Percentiles rank a stretch among this genome's conserved stretches.
Conservation (phyloP, 2,888 invertebrate species). For the Syrphus vitripennis region DNA sequence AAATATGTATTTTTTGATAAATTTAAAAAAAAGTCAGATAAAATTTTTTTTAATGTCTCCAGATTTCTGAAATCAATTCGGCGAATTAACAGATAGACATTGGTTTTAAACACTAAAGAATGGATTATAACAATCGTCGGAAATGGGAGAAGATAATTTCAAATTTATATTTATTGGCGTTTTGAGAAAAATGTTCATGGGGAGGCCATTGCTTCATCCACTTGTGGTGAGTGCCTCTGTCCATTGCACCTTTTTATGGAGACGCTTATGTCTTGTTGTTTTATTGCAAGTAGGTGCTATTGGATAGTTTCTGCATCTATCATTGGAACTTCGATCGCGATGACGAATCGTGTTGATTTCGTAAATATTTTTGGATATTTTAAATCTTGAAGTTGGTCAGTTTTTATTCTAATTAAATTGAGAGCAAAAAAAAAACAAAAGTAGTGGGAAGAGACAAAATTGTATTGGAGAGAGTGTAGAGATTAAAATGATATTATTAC, state of each 20-base stretch:
- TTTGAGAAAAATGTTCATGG: no score
- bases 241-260: background rate
- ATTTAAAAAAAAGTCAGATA: no score
- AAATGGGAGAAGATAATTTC: no score
- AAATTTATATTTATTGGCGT: no score
- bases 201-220: no score
- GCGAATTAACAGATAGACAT: no score
- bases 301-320: conserved; percentile 4
- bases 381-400: background rate
- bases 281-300: background rate
- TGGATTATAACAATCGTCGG: no score
- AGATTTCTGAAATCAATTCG: no score
- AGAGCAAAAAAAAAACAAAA: background rate
- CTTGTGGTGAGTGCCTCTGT: background rate
- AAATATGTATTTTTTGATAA: no score
- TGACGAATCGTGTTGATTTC: conserved; percentile 9
- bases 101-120: no score
- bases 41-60: no score
- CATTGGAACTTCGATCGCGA: background rate
- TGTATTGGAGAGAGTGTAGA: background rate
- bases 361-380: conserved; percentile 7
- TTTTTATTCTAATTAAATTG: conserved; percentile 15
- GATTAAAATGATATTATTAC: conserved; percentile 6
- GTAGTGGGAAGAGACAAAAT: background rate
- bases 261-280: background rate